Conservation (phyloP, 2,888 invertebrate genomes). For the Lomographa bimaculata region DNA sequence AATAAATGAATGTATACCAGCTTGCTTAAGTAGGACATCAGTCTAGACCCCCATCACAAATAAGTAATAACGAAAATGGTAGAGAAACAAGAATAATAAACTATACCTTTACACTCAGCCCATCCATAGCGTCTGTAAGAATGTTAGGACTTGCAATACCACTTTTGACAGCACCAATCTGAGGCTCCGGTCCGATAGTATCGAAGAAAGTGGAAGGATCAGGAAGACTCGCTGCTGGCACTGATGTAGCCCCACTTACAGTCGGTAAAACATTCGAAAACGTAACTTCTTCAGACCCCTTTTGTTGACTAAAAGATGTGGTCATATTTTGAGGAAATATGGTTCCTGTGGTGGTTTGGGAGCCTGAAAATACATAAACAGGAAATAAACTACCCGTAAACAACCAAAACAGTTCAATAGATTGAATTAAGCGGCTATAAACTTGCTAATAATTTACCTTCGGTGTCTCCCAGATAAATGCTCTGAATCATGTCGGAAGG, state of each 20-base stretch:
- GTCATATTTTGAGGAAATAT: slow-evolving; percentile 57
- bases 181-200: slow-evolving; percentile 71
- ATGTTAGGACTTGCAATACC: slow-evolving; percentile 48
- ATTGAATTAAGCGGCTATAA: slow-evolving; percentile 1
- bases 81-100: no score
- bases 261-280: slow-evolving; percentile 64
- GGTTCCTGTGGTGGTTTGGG: slow-evolving; percentile 46
- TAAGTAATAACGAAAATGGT: no score
- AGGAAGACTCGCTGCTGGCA: slow-evolving; percentile 69
- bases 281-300: slow-evolving; percentile 52
- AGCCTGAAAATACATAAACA: slow-evolving; percentile 30
- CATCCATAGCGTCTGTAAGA: slow-evolving; percentile 66
- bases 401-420: no score
- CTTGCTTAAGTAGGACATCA: no score
- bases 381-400: no score
- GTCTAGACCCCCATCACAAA: no score
- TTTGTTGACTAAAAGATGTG: slow-evolving; percentile 56
- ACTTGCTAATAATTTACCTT: slow-evolving; percentile 42
- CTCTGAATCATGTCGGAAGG: slow-evolving; percentile 78
- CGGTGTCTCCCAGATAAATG: slow-evolving; percentile 69
- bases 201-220: slow-evolving; percentile 80
- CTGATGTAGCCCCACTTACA: slow-evolving; percentile 58
- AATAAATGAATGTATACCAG: no score
- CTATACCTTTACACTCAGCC: slow-evolving; percentile 63
- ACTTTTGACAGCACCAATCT: slow-evolving; percentile 53